phyloP scores from a whole-genome alignment of 1,140 invertebrate genomes.

The Galleria mellonella region DNA sequence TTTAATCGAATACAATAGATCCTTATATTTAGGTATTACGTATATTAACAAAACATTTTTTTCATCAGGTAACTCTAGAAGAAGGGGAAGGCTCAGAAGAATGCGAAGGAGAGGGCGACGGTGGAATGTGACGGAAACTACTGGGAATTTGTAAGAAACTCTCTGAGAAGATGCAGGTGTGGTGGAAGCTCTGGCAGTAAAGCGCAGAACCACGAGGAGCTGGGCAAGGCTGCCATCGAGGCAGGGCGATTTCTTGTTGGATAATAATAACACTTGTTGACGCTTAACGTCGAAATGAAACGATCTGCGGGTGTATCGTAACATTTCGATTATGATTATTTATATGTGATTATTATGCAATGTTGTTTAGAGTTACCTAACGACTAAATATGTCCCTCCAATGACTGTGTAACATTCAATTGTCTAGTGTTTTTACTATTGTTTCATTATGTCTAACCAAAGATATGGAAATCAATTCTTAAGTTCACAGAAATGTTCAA shows the following conservation, averaged over 20 bases:
- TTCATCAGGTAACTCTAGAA: slow-evolving; percentile 87
- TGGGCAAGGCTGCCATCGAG: slow-evolving; percentile 11
- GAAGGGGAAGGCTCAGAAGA: slow-evolving; percentile 82
- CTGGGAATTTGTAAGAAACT: slow-evolving; percentile 89
- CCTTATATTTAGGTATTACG: no score
- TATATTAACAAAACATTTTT: neutral
- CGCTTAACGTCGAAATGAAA: slow-evolving; percentile 61
- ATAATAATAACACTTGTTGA: slow-evolving; percentile 62
- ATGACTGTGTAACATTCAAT: slow-evolving; percentile 64
- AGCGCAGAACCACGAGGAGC: slow-evolving; percentile 3
- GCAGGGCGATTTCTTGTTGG: slow-evolving; percentile 30
- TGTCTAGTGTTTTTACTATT: slow-evolving; percentile 56
- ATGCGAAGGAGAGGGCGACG: slow-evolving; percentile 76
- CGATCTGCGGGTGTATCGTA: slow-evolving; percentile 42
- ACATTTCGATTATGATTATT: slow-evolving; percentile 60
- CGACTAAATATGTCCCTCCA: slow-evolving; percentile 69
- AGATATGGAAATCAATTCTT: slow-evolving; percentile 50
- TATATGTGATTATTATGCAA: slow-evolving; percentile 63
- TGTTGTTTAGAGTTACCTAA: slow-evolving; percentile 71
- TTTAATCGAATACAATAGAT: no score
- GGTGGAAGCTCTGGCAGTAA: slow-evolving; percentile 84
- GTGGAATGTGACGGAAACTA: slow-evolving; percentile 92
- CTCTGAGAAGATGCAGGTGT: slow-evolving; percentile 88
- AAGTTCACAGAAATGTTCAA: slow-evolving; percentile 44
- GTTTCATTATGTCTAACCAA: slow-evolving; percentile 67